A percentile compares a stretch with the other conserved stretches of the same genome.
phyloP scores from a whole-genome alignment of 2,113 vertebrate genomes.

The Myiagra hebetior region DNA sequence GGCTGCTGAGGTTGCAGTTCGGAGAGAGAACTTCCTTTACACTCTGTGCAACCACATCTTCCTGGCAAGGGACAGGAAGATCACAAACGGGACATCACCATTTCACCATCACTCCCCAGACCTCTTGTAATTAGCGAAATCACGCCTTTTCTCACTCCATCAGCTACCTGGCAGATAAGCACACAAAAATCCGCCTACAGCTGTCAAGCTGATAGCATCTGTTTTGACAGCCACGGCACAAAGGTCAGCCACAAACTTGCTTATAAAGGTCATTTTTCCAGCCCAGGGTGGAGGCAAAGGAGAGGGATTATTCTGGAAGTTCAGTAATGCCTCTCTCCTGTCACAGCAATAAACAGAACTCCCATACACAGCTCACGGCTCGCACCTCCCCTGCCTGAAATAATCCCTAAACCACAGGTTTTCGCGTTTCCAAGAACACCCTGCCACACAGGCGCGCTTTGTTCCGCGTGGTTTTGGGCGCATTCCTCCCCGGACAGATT shows the following conservation, averaged over 20 bases:
- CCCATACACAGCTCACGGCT: not conserved
- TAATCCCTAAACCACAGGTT: slow-evolving; percentile 21
- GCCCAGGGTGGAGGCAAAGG: not conserved
- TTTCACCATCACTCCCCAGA: not conserved
- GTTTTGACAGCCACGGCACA: not conserved
- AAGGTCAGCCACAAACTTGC: not conserved
- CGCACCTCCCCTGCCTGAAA: not conserved
- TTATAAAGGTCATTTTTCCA: slow-evolving; percentile 22
- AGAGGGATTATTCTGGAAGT: not conserved
- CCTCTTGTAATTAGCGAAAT: not conserved
- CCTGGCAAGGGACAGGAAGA: not conserved
- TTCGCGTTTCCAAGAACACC: not conserved
- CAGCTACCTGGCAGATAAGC: not conserved
- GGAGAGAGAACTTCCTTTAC: fast-evolving
- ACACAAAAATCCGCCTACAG: not conserved
- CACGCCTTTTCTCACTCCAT: not conserved
- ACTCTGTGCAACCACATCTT: not conserved
- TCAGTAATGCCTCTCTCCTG: not conserved
- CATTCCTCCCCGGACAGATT: not conserved
- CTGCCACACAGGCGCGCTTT: not conserved
- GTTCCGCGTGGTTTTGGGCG: not conserved
- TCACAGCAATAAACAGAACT: not conserved
- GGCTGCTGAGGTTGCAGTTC: fast-evolving
- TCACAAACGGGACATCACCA: not conserved
- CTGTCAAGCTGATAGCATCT: not conserved